Conservation (phyloP, 2,113 vertebrate genomes). For the Pollimyrus isidori region DNA sequence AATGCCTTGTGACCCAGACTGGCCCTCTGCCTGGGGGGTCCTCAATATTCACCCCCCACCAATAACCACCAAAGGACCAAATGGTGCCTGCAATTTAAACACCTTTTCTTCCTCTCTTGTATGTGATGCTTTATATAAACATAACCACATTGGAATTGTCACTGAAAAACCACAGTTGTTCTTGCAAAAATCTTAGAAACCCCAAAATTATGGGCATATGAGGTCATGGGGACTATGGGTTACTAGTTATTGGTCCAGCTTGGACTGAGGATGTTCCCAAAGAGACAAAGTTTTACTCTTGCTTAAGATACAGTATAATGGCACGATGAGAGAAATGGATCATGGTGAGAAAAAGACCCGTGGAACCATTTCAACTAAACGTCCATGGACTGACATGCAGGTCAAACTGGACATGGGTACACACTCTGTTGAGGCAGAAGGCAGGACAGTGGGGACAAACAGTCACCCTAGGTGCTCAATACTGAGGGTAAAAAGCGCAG, state of each 20-base stretch:
- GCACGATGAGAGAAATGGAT: not conserved
- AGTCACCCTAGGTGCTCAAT: not conserved
- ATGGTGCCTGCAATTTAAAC: not conserved
- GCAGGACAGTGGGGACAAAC: not conserved
- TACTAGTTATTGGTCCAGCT: not conserved
- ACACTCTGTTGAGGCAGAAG: not conserved
- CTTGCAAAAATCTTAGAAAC: not conserved
- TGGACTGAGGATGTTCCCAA: not conserved
- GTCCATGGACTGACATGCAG: not conserved
- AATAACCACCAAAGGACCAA: not conserved
- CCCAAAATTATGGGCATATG: not conserved
- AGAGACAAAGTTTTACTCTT: not conserved
- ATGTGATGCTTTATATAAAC: not conserved
- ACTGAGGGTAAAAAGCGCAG: not conserved
- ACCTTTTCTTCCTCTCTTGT: not conserved
- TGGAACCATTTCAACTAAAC: not conserved
- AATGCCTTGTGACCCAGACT: not conserved
- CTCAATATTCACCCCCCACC: not conserved
- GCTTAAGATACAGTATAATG: not conserved
- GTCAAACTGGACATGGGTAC: not conserved
- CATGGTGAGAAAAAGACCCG: not conserved
- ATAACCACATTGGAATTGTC: not conserved
- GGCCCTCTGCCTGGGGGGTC: not conserved
- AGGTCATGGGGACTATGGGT: not conserved
- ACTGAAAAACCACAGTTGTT: not conserved